Evolutionary conservation across 2,797 vertebrate species (phyloP).

Genomic region (Propithecus deckenii): DNA sequence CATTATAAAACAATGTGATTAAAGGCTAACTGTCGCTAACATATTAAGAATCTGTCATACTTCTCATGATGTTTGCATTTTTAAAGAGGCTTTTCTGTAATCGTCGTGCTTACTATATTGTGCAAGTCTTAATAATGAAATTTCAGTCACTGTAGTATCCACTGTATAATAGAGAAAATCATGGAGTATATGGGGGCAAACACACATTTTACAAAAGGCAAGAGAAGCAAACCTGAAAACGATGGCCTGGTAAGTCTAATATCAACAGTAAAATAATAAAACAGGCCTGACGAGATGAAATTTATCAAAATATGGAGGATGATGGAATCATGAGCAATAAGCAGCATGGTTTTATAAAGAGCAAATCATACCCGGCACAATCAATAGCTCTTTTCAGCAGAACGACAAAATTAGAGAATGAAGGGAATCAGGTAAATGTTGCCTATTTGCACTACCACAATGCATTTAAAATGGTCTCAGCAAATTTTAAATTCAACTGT

Average conservation of each 20-base stretch:
- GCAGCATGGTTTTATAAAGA: constrained; percentile 77
- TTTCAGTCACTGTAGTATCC: neutral
- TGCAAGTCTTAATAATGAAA: neutral
- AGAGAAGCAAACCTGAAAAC: constrained; percentile 53
- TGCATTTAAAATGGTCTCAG: constrained; percentile 63
- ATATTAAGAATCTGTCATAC: neutral
- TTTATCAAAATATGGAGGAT: constrained; percentile 74
- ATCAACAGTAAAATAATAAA: constrained; percentile 78
- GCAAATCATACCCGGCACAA: constrained; percentile 76
- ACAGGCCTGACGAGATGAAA: constrained; percentile 70
- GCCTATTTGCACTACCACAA: constrained; percentile 62
- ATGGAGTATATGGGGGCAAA: neutral
- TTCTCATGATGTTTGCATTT: neutral
- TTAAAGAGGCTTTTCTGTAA: neutral
- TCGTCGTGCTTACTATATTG: neutral
- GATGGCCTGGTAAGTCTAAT: constrained; percentile 35
- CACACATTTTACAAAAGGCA: constrained; percentile 44
- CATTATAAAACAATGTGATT: neutral
- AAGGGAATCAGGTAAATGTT: constrained; percentile 67
- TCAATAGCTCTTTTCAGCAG: constrained; percentile 83
- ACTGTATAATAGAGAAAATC: neutral
- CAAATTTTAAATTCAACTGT: constrained; percentile 77
- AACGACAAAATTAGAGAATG: constrained; percentile 76
- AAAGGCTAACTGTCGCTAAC: neutral
- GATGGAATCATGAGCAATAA: constrained; percentile 79